Conservation (phyloP, 2,888 invertebrate species). For the Horisme vitalbata region DNA sequence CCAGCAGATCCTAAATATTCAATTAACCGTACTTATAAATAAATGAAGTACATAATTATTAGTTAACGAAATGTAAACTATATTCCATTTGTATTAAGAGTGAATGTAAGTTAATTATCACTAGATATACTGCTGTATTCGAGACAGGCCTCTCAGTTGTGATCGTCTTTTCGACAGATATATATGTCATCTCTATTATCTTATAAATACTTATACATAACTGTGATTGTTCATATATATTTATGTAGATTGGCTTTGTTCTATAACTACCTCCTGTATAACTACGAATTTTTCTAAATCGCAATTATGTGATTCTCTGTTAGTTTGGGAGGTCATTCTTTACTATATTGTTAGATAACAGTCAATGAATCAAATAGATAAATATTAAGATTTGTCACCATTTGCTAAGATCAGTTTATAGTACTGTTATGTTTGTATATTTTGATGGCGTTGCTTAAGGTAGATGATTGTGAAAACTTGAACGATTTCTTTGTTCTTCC, state of each 20-base stretch:
- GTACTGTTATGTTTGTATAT: constrained; percentile 25
- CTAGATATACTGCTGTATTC: constrained; percentile 59
- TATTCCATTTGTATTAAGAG: constrained; percentile 72
- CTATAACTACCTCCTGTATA: constrained; percentile 54
- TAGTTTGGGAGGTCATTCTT: constrained; percentile 20
- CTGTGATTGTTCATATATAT: constrained; percentile 65
- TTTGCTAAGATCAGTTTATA: constrained; percentile 14
- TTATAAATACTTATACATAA: constrained; percentile 56
- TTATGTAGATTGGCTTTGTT: constrained; percentile 54
- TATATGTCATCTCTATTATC: constrained; percentile 61
- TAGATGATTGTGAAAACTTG: constrained; percentile 21
- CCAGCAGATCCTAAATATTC: constrained; percentile 15
- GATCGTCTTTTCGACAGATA: constrained; percentile 72
- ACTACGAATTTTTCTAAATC: constrained; percentile 39
- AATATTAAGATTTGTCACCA: constrained; percentile 26
- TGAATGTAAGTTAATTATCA: constrained; percentile 71
- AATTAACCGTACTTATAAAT: constrained; percentile 60
- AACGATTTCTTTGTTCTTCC: constrained; percentile 9
- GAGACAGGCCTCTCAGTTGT: constrained; percentile 71
- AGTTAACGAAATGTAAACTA: constrained; percentile 68
- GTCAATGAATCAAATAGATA: constrained; percentile 19
- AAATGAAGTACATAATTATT: constrained; percentile 74
- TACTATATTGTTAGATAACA: constrained; percentile 7
- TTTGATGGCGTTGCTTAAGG: constrained; percentile 18
- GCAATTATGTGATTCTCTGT: constrained; percentile 41